Percentiles rank a stretch among this genome's conserved stretches.
Evolutionary conservation across 2,888 invertebrate genomes (phyloP).

Genomic region (Ptychoptera contaminata): DNA sequence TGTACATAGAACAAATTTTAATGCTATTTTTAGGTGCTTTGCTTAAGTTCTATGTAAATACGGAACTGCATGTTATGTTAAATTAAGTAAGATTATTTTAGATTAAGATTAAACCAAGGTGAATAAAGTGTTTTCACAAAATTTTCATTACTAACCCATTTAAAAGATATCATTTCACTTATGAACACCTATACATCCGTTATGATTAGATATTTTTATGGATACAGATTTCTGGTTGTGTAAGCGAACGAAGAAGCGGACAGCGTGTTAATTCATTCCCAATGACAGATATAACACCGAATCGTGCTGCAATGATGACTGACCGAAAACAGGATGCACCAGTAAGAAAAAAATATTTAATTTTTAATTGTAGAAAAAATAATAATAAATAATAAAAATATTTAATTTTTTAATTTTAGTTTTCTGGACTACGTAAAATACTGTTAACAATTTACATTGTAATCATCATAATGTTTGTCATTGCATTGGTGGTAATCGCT

Average conservation of each 20-base stretch:
- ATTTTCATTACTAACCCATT: not conserved
- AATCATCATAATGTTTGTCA: slow-evolving; percentile 48
- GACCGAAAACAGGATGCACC: slow-evolving; percentile 65
- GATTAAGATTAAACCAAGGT: too few species aligned
- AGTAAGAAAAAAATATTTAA: slow-evolving; percentile 34
- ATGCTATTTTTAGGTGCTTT: not conserved
- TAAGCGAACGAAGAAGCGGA: slow-evolving; percentile 54
- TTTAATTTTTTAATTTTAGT: slow-evolving; percentile 34
- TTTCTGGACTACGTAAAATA: slow-evolving; percentile 57
- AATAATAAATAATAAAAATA: not conserved
- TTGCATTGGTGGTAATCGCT: slow-evolving; percentile 57
- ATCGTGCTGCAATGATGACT: slow-evolving; percentile 43
- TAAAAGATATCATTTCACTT: not conserved
- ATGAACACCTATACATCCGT: not conserved
- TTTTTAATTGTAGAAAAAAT: too few species aligned
- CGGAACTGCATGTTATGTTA: not conserved
- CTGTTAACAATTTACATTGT: slow-evolving; percentile 65
- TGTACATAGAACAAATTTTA: not conserved
- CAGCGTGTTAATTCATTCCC: slow-evolving; percentile 67
- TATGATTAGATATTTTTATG: slow-evolving; percentile 25
- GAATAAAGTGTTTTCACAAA: too few species aligned
- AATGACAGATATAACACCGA: slow-evolving; percentile 61
- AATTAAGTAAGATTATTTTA: too few species aligned
- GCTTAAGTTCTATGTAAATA: not conserved
- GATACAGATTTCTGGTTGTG: slow-evolving; percentile 57